Percentiles rank a stretch among this genome's conserved stretches.
These are phyloP conservation scores for Sebastes schlegelii DNA, from an alignment of 2,113 vertebrate species.

Conservation along the genomic window DNA sequence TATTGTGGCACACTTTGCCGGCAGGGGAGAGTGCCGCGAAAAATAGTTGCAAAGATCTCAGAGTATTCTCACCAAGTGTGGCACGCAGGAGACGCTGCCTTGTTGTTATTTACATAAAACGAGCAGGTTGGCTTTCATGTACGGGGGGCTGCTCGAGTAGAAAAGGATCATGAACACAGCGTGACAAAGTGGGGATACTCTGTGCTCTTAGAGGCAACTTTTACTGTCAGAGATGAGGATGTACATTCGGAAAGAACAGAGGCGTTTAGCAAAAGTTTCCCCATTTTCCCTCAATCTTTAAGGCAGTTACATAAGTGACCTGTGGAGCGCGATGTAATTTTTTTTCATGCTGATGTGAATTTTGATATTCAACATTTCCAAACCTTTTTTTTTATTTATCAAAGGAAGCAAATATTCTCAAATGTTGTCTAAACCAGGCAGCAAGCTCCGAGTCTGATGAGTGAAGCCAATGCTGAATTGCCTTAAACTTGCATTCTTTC, in stretches of 20 bases:
- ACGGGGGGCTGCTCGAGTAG: slow-evolving; percentile 23
- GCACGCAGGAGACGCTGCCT: slow-evolving; percentile 58
- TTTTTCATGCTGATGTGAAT: not conserved
- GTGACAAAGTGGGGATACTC: slow-evolving; percentile 15
- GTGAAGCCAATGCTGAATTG: no score
- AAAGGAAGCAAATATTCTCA: not conserved
- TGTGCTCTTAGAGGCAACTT: slow-evolving; percentile 16
- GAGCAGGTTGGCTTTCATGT: slow-evolving; percentile 67
- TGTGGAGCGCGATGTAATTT: not conserved
- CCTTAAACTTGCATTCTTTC: no score
- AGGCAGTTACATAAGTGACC: slow-evolving; percentile 8
- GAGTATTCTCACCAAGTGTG: slow-evolving; percentile 55
- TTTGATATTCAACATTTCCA: not conserved
- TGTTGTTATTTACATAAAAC: slow-evolving; percentile 72
- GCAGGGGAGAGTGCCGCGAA: slow-evolving; percentile 57
- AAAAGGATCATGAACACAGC: slow-evolving; percentile 8
- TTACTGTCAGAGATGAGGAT: slow-evolving; percentile 2
- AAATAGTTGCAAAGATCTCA: slow-evolving; percentile 69
- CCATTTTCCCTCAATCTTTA: not conserved
- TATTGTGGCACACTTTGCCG: slow-evolving; percentile 73
- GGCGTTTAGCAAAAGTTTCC: slow-evolving; percentile 2
- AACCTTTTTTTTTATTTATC: not conserved
- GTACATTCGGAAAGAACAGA: slow-evolving; percentile 9
- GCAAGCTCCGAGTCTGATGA: no score
- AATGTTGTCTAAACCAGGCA: not conserved